Base-by-base conservation (phyloP, 2,888 invertebrate genomes). In the Hypercompe scribonia region DNA sequence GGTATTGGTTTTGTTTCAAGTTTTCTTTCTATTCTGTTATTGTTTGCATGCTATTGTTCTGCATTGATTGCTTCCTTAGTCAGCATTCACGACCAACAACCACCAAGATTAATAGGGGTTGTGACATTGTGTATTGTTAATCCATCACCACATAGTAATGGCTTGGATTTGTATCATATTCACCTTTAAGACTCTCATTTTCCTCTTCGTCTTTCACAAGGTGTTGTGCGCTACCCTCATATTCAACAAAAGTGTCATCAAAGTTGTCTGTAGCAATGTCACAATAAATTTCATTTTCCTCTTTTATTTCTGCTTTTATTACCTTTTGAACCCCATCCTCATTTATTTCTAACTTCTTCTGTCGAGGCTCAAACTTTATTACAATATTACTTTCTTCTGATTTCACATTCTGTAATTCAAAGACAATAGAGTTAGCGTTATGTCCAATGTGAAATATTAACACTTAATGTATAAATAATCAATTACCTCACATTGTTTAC, bases 271-370 rank as follows among this genome's bases (percentile, higher is more conserved):
- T 18, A 18, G 15, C 36, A 15, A 31, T 31, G 36, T 74, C 77
- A 68, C 70, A 71, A 33, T 72, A 63, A 8, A 34, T 73, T 61
- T 75, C 70, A 3, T 42, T 69, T 71, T 84, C 79, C 33, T 65
- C 42, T 8, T 83, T 81, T 18, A 85, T 73, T 74, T 86, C 86
- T n/a, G 61, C 28, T 68, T 86, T 85, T 33, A 82, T 67, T 13
- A 15, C n/a, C 8, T 8, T 33, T 31, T 64, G 54, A 42, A 66
- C 11, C 1, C 4, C 36, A 1, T 67, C 54, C 28, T 71, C 54
- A 8, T 33, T 3, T 46, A n/a, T 39, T 61, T 61, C 18, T 15
- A 61, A 61, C 2, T 21, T 11, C 15, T 50, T 34, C 8, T 72
- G 72, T 33, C 18, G 61, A 18, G 15, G 3, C 7, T 77, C 36